phyloP scores from a whole-genome alignment of 2,888 invertebrate genomes.

The Pharmacophagus antenor region DNA sequence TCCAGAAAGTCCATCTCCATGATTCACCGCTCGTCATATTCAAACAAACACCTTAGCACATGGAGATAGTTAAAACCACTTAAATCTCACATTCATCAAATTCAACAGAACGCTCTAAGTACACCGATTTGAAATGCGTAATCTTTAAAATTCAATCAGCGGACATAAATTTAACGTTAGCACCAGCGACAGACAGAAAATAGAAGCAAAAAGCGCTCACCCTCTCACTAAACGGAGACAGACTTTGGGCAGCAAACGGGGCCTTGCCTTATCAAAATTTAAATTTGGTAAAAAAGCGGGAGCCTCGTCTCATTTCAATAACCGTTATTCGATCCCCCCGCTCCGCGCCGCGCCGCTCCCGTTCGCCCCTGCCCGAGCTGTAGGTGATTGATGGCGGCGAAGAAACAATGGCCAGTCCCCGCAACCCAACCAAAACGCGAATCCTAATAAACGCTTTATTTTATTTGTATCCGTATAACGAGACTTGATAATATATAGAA shows the following conservation, averaged over 20 bases:
- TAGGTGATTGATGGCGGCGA: conserved; percentile 75
- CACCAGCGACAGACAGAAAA: conserved; percentile 58
- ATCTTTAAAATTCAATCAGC: conserved; percentile 23
- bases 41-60: neutral
- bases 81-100: neutral
- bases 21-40: neutral
- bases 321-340: conserved; percentile 72
- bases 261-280: conserved; percentile 80
- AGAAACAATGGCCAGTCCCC: conserved; percentile 76
- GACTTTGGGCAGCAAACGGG: conserved; percentile 75
- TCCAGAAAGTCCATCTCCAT: neutral
- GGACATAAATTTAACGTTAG: conserved; percentile 44
- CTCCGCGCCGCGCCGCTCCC: conserved; percentile 40
- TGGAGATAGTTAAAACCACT: neutral
- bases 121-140: conserved; percentile 14
- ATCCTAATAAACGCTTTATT: conserved; percentile 80
- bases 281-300: conserved; percentile 79
- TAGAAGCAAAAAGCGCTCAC: conserved; percentile 65
- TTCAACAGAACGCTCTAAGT: conserved; percentile 9
- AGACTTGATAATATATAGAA: conserved; percentile 70
- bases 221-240: conserved; percentile 63
- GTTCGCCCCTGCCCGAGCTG: conserved; percentile 52
- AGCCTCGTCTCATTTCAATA: conserved; percentile 79
- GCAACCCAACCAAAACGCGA: conserved; percentile 69
- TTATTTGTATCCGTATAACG: conserved; percentile 74